Conservation (phyloP, 2,113 vertebrate genomes). For the human region DNA sequence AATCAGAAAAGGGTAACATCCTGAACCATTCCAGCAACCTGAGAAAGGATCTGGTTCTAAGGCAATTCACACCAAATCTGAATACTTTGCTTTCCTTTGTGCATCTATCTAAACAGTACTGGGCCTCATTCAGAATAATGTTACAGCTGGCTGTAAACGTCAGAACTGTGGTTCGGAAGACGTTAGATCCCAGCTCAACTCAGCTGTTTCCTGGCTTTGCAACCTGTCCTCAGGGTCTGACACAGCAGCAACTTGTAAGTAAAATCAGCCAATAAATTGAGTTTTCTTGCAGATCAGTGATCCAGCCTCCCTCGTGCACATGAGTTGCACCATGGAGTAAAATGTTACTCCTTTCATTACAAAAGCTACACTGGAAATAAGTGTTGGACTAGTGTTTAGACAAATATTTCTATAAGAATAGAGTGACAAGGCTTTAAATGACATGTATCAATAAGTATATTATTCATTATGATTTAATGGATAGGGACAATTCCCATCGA, state of each 20-base stretch:
- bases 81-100: not conserved
- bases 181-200: not conserved
- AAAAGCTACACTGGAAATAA: not conserved
- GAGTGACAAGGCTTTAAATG: not conserved
- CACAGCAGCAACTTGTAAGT: not conserved
- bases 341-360: not conserved
- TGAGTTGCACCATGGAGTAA: not conserved
- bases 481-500: too few species aligned
- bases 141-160: not conserved
- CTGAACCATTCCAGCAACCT: not conserved
- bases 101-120: not conserved
- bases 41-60: not conserved
- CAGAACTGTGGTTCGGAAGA: not conserved
- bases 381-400: not conserved
- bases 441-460: not conserved
- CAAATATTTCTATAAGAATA: not conserved
- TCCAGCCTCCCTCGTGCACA: not conserved
- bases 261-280: not conserved
- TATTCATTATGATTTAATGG: not conserved
- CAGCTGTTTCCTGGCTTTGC: not conserved
- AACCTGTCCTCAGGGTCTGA: not conserved
- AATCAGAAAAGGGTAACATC: not conserved
- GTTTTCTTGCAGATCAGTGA: not conserved
- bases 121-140: not conserved
- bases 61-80: not conserved